Conservation (phyloP, 2,797 vertebrate genomes). For the Otolemur crassicaudatus region DNA sequence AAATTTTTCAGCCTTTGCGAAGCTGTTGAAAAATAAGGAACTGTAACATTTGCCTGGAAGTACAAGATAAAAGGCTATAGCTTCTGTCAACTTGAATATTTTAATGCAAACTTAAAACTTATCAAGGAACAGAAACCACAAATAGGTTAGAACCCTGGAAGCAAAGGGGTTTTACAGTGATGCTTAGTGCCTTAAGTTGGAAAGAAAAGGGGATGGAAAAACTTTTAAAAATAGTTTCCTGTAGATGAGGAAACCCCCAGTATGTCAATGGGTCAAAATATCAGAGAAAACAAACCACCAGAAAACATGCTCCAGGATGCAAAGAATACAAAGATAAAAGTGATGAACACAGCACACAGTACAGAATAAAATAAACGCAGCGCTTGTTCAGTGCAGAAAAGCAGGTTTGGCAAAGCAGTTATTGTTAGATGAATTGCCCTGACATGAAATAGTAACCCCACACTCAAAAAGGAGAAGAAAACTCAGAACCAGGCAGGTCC, state of each 20-base stretch:
- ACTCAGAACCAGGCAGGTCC: constrained; percentile 74
- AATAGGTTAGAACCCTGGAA: constrained; percentile 82
- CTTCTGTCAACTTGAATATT: constrained; percentile 80
- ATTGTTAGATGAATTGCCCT: constrained; percentile 75
- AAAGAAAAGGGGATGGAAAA: constrained; percentile 81
- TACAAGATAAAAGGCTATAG: constrained; percentile 82
- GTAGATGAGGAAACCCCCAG: constrained; percentile 80
- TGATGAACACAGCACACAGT: constrained; percentile 67
- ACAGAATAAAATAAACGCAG: constrained; percentile 73
- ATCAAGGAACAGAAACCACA: constrained; percentile 73
- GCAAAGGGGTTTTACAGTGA: constrained; percentile 78
- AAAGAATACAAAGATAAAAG: constrained; percentile 72
- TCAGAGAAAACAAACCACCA: constrained; percentile 86
- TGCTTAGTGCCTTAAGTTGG: constrained; percentile 81
- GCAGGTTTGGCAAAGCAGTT: constrained; percentile 78
- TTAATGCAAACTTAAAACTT: constrained; percentile 74
- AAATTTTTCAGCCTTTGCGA: constrained; percentile 94
- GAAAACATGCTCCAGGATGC: constrained; percentile 87
- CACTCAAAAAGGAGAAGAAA: constrained; percentile 83
- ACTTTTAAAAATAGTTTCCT: constrained; percentile 79
- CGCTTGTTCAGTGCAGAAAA: constrained; percentile 69
- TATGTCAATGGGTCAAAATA: constrained; percentile 82
- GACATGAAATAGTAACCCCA: constrained; percentile 36
- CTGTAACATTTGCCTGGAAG: constrained; percentile 89
- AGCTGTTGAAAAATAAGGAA: constrained; percentile 94